Evolutionary conservation across 2,888 invertebrate genomes (phyloP), one percentile per base, ranked within the genome.

Genomic region (Cordylochernes scorpioides): DNA sequence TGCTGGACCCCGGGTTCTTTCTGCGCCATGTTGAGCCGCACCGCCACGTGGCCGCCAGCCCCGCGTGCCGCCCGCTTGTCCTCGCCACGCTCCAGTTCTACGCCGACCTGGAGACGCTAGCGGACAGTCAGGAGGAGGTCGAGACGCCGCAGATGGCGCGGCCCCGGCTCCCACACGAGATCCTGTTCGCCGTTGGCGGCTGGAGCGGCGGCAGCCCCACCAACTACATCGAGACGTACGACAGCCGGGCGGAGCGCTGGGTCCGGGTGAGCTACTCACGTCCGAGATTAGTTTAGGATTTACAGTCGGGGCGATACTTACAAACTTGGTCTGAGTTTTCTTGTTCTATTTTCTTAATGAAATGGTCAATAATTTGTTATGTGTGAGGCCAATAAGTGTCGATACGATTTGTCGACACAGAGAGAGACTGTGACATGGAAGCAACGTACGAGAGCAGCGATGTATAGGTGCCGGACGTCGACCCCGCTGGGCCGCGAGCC

Each of bases 61-160:
- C 77, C 39, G 67, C 68, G 7, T 78, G 82, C 41, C 65, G 74
- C 10, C 80, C 82, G 0, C 66, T 84, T 39, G 71, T 86, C 38
- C 75, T 84, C 18, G 80, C 84, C 51, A 80, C 84, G 0, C 57
- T 86, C 19, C 75, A 74, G 49, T 84, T 84, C 52, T 61, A 86
- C 26, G 82, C 80, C 54, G 82, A 84, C 50, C 59, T 86, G 47
- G 82, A 84, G 56, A 74, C 78, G 65, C 74, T 78, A 37, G 64
- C 63, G 48, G 70, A 59, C 28, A 54, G 71, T 48, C 71, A 74
- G 38, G 69, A 71, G 5, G 73, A 74, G 56, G 69, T 78, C n/a
- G 67, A 69, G 5, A 78, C 77, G 4, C 78, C 78, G 5, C 68
- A 71, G 47, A 67, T 80, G 31, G 78, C 77, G 1, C 39, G 49